These are phyloP conservation scores for Drosophila pseudoananassae DNA, from an alignment of 1,140 invertebrate species.

Conservation along the genomic window DNA sequence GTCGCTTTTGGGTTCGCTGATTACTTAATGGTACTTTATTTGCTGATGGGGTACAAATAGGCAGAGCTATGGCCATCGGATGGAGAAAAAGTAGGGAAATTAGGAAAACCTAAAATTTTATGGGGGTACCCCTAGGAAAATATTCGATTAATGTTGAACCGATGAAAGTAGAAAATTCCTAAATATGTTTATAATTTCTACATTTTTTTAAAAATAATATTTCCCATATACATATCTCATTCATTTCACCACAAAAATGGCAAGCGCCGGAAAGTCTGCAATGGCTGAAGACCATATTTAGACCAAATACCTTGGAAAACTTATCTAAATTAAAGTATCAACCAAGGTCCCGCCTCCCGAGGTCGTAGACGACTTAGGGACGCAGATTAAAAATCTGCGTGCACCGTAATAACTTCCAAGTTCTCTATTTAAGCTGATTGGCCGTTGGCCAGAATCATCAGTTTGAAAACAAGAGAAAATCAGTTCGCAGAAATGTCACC, in stretches of 20 bases:
- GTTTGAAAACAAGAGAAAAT: constrained; percentile 24
- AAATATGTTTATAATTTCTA: no score
- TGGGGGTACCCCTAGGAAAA: no score
- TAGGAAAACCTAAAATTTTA: no score
- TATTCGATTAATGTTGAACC: no score
- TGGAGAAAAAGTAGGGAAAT: no score
- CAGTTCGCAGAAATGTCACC: constrained; percentile 18
- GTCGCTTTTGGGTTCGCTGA: no score
- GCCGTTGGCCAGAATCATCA: constrained; percentile 14
- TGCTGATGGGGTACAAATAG: no score
- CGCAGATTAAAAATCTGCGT: constrained; percentile 21
- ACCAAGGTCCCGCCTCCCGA: constrained; percentile 31
- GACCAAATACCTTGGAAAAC: background rate
- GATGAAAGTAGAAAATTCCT: no score
- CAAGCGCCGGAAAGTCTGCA: constrained; percentile 54
- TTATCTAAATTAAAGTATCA: constrained; percentile 66
- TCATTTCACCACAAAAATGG: background rate
- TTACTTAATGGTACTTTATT: no score
- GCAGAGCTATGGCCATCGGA: no score
- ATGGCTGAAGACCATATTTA: background rate
- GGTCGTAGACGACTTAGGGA: constrained; percentile 30
- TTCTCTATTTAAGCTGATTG: constrained; percentile 54
- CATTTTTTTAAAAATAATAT: no score
- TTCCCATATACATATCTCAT: no score
- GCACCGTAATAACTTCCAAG: constrained; percentile 13